phyloP scores from a whole-genome alignment of 2,113 vertebrate genomes.

The Lota lota region DNA sequence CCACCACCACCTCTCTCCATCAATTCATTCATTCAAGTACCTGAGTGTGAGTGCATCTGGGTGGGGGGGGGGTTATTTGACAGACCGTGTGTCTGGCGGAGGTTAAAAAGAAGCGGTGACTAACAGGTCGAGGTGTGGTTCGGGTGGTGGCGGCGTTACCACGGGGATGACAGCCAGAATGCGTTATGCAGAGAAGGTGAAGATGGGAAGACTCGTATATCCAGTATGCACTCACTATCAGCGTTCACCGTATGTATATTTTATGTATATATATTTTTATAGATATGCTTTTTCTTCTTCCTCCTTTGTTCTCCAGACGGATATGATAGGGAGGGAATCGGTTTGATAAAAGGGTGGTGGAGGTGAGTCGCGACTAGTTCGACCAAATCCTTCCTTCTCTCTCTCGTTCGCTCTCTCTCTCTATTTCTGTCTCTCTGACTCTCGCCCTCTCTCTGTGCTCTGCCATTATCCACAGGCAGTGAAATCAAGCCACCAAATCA shows the following conservation, averaged over 20 bases:
- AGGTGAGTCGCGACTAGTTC: constrained; percentile 40
- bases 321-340: constrained; percentile 50
- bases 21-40: too few relatives aligned
- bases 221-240: too few relatives aligned
- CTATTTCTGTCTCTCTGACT: not conserved
- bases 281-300: too few relatives aligned
- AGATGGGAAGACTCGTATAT: too few relatives aligned
- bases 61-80: constrained; percentile 23
- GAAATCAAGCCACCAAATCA: constrained; percentile 74
- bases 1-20: not conserved
- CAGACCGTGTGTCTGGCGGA: constrained; percentile 3
- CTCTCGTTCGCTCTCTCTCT: constrained; percentile 23
- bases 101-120: not conserved
- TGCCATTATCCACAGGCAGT: constrained; percentile 70
- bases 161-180: too few relatives aligned
- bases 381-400: constrained; percentile 1
- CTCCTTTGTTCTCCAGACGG: constrained; percentile 20
- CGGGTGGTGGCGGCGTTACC: constrained; percentile 9
- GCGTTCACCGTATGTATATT: too few relatives aligned
- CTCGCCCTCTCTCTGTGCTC: not conserved
- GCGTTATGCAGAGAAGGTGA: too few relatives aligned
- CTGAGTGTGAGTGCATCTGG: constrained; percentile 8
- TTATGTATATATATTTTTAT: too few relatives aligned
- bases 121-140: not conserved
- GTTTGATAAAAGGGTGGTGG: constrained; percentile 30